These are phyloP conservation scores for Rhinogobius similis DNA, from an alignment of 2,113 vertebrate genomes.

Conservation along the genomic window DNA sequence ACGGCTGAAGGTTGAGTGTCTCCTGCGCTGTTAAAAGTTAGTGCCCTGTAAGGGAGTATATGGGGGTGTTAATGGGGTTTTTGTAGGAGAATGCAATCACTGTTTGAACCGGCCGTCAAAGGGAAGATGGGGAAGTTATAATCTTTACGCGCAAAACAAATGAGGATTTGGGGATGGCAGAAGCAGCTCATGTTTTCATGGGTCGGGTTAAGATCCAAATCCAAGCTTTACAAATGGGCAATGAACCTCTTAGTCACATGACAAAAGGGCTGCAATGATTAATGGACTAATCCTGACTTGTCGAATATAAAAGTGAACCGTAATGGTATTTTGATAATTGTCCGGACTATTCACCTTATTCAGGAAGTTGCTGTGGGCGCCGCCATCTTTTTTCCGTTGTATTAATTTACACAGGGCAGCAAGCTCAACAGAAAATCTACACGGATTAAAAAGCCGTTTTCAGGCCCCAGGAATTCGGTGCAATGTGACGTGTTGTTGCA, in stretches of 20 bases:
- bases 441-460: too few species aligned
- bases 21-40: constrained; percentile 18
- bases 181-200: neutral
- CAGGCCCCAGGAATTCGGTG: too few species aligned
- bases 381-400: too few species aligned
- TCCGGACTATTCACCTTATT: too few species aligned
- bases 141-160: neutral
- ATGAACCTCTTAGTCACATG: too few species aligned
- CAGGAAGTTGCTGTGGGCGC: too few species aligned
- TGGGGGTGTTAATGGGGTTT: constrained; percentile 1
- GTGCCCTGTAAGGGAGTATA: constrained; percentile 24
- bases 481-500: too few species aligned
- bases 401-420: too few species aligned
- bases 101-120: neutral
- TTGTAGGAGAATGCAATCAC: constrained; percentile 10
- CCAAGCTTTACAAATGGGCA: neutral
- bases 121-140: neutral
- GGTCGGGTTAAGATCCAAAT: neutral
- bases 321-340: too few species aligned
- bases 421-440: too few species aligned
- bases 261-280: neutral
- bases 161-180: neutral
- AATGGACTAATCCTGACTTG: too few species aligned
- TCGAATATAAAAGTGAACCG: too few species aligned
- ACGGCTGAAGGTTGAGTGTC: constrained; percentile 8